Percentiles rank a stretch among this genome's conserved stretches.
phyloP scores from a whole-genome alignment of 2,113 vertebrate species.

The Penelope pileata region DNA sequence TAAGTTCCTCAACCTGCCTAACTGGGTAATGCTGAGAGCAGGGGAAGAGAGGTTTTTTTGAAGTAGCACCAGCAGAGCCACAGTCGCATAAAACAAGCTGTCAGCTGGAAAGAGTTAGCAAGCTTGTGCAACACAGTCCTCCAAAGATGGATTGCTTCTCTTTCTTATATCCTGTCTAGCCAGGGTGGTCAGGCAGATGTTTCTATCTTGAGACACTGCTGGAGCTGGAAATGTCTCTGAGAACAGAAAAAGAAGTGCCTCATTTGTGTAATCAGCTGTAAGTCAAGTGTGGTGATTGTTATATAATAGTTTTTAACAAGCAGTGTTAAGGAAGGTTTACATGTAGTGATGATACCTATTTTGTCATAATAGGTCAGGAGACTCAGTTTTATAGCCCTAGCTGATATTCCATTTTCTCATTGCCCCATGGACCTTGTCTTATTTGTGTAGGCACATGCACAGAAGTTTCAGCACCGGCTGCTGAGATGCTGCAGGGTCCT shows the following conservation, averaged over 20 bases:
- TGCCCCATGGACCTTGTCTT: neutral
- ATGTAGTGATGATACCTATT: neutral
- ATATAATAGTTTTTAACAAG: neutral
- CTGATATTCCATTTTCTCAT: neutral
- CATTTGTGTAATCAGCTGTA: neutral
- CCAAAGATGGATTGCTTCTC: neutral
- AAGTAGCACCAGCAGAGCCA: neutral
- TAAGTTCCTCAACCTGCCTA: neutral
- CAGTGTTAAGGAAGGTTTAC: neutral
- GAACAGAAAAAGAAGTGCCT: neutral
- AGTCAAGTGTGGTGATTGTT: neutral
- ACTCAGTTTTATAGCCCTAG: neutral
- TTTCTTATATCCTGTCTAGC: neutral
- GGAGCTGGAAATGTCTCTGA: neutral
- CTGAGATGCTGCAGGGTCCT: neutral
- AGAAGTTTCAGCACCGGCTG: neutral
- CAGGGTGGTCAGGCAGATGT: neutral
- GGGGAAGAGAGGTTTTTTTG: neutral
- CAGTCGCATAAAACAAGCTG: neutral
- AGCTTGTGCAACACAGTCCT: neutral
- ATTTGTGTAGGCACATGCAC: fast-evolving
- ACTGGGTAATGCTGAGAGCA: neutral
- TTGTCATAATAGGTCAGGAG: neutral
- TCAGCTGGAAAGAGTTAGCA: neutral
- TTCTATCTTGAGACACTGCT: neutral